Conservation (phyloP, 2,888 invertebrate species). For the Volucella zonaria region DNA sequence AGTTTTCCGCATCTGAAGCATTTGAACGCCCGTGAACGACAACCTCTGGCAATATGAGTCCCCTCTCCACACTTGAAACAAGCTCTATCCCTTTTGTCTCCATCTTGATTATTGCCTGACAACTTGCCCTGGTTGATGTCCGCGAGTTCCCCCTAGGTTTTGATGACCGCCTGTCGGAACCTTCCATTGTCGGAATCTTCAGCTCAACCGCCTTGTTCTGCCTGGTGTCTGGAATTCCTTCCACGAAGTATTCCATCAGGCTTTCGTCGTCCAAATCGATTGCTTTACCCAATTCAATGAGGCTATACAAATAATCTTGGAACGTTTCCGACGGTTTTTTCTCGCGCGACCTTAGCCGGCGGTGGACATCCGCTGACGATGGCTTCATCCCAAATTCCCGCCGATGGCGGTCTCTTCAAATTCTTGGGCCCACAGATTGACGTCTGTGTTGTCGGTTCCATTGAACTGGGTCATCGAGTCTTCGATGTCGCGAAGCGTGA, state of each 20-base stretch:
- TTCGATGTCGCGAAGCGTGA: not conserved
- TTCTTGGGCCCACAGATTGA: slow-evolving; percentile 5
- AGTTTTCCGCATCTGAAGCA: slow-evolving; percentile 48
- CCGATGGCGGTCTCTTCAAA: slow-evolving; percentile 6
- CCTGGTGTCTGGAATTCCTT: slow-evolving; percentile 40
- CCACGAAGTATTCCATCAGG: slow-evolving; percentile 46
- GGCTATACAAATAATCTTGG: slow-evolving; percentile 51
- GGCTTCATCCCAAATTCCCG: slow-evolving; percentile 32
- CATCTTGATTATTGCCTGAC: not conserved
- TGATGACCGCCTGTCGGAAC: not conserved
- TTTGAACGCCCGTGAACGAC: slow-evolving; percentile 24
- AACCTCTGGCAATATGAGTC: slow-evolving; percentile 31
- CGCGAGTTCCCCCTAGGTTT: not conserved
- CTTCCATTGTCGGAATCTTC: slow-evolving; percentile 18
- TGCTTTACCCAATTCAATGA: slow-evolving; percentile 47
- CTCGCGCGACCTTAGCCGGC: slow-evolving; percentile 30
- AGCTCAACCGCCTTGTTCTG: slow-evolving; percentile 25
- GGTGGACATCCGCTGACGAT: slow-evolving; percentile 51
- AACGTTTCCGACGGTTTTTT: slow-evolving; percentile 47
- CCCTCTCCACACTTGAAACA: slow-evolving; percentile 48
- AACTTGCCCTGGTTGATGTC: not conserved
- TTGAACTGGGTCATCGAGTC: not conserved
- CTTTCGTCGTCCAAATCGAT: slow-evolving; percentile 53
- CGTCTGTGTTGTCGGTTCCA: not conserved
- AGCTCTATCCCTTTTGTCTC: not conserved